These are phyloP conservation scores for Bubo bubo DNA, from an alignment of 2,113 vertebrate species.

Conservation along the genomic window DNA sequence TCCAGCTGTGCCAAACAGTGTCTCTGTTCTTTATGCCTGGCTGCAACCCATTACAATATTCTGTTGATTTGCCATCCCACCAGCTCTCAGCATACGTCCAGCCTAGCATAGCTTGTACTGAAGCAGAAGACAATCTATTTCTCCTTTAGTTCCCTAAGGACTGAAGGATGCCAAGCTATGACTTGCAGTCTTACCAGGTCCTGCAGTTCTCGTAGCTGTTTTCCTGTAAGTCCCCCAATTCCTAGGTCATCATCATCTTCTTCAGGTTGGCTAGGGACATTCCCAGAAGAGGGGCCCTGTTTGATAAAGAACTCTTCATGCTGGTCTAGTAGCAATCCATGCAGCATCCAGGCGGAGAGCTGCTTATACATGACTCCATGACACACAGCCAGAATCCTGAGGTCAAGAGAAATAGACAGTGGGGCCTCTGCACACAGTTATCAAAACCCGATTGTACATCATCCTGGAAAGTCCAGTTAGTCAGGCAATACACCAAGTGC, in stretches of 20 bases:
- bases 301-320: slow-evolving; percentile 97
- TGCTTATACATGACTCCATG: slow-evolving; percentile 99
- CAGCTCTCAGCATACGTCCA: background rate
- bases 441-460: background rate
- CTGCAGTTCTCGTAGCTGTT: slow-evolving; percentile 92
- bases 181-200: slow-evolving; percentile 84
- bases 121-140: background rate
- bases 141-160: background rate
- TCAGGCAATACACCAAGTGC: background rate
- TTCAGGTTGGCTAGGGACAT: slow-evolving; percentile 81
- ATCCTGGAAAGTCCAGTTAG: background rate
- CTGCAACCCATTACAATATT: background rate
- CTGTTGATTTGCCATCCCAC: background rate
- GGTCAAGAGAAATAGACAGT: background rate
- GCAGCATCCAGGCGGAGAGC: slow-evolving; percentile 98
- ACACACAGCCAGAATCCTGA: slow-evolving; percentile 92
- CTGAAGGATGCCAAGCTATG: background rate
- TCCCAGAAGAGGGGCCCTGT: slow-evolving; percentile 91
- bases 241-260: slow-evolving; percentile 96
- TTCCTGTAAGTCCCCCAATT: slow-evolving; percentile 94
- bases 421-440: background rate
- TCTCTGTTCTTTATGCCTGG: background rate
- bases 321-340: slow-evolving; percentile 92
- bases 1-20: background rate
- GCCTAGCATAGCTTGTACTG: background rate